phyloP scores from a whole-genome alignment of 2,113 vertebrate genomes.

The Seriola aureovittata region DNA sequence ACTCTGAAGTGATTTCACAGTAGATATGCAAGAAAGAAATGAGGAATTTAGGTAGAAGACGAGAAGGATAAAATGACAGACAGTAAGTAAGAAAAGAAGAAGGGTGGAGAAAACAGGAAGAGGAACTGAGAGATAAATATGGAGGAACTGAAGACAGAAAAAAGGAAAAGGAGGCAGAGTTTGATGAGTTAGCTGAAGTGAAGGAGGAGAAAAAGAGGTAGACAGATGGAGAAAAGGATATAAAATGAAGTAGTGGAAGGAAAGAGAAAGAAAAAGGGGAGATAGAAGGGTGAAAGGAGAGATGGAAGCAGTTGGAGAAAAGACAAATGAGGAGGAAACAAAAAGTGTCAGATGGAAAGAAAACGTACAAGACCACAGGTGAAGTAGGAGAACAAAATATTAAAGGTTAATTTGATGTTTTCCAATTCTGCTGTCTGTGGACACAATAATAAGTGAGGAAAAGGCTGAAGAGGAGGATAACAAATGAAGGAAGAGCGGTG shows the following conservation, averaged over 20 bases:
- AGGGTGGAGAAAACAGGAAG: background rate
- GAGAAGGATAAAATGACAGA: background rate
- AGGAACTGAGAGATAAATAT: background rate
- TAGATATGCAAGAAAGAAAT: too few relatives aligned
- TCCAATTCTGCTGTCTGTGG: background rate
- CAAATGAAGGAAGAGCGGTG: background rate
- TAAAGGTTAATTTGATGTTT: slow-evolving; percentile 1
- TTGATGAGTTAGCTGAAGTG: too few relatives aligned
- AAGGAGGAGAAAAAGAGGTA: too few relatives aligned
- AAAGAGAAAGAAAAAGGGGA: background rate
- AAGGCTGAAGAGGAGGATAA: background rate
- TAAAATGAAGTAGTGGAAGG: background rate
- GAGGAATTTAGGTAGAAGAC: background rate
- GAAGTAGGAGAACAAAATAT: background rate
- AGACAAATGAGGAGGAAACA: background rate
- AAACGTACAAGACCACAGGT: background rate
- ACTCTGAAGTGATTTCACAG: too few relatives aligned
- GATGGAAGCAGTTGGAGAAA: background rate
- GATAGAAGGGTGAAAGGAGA: background rate
- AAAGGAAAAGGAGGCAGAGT: background rate
- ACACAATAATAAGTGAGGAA: background rate
- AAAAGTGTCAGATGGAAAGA: background rate
- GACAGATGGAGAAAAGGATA: background rate
- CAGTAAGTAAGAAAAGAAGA: background rate
- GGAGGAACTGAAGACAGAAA: background rate